Percentiles rank a stretch among this genome's conserved stretches.
phyloP scores from a whole-genome alignment of 1,140 invertebrate genomes.

The Euschistus heros region DNA sequence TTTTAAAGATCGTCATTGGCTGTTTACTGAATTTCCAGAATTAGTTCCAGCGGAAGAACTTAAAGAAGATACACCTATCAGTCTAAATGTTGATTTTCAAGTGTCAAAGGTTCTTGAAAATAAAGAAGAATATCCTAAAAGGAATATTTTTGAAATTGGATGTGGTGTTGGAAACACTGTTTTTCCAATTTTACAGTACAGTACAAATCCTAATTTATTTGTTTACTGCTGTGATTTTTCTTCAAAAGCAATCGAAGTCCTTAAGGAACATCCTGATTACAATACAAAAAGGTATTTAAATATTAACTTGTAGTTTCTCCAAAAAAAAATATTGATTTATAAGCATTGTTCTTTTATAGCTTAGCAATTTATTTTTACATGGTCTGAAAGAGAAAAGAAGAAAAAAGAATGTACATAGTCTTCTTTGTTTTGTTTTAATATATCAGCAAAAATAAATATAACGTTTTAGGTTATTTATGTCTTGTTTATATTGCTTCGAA shows the following conservation, averaged over 20 bases:
- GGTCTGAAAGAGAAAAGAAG: too few species aligned
- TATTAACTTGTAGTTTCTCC: too few species aligned
- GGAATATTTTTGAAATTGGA: constrained; percentile 73
- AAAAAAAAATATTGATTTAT: too few species aligned
- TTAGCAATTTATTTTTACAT: too few species aligned
- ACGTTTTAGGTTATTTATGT: too few species aligned
- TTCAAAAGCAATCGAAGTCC: constrained; percentile 73
- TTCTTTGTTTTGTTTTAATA: too few species aligned
- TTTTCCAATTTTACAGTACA: constrained; percentile 81
- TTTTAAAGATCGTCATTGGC: constrained; percentile 97
- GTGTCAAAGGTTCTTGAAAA: neutral
- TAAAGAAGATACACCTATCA: neutral
- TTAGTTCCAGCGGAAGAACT: constrained; percentile 41
- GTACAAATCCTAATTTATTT: constrained; percentile 65
- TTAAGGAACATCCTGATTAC: constrained; percentile 66
- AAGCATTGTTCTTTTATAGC: too few species aligned
- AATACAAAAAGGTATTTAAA: constrained; percentile 49
- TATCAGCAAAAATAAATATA: too few species aligned
- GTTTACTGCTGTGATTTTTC: constrained; percentile 97
- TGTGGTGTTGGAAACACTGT: constrained; percentile 97
- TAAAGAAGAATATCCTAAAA: constrained; percentile 31
- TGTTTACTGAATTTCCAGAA: constrained; percentile 96
- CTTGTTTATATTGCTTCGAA: too few species aligned
- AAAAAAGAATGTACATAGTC: too few species aligned
- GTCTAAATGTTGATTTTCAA: neutral